A percentile compares a stretch with the other conserved stretches of the same genome.
phyloP scores from a whole-genome alignment of 2,888 invertebrate species.

The Heliconius hortense region DNA sequence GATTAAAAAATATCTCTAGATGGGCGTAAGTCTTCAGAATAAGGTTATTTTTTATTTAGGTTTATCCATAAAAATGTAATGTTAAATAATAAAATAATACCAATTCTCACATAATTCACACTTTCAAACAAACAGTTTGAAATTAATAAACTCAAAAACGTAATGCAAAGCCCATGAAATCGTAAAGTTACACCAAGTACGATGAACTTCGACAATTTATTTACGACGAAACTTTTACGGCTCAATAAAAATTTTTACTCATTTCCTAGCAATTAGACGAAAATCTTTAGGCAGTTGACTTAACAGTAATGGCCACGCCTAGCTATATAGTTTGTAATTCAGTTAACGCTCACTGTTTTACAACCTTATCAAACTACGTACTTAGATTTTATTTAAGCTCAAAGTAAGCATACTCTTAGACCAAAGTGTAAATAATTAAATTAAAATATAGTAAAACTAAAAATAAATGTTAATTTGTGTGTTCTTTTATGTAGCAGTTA shows the following conservation, averaged over 20 bases:
- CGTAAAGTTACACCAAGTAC: conserved; percentile 60
- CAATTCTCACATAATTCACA: conserved; percentile 1
- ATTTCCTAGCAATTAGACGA: conserved; percentile 67
- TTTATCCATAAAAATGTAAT: neutral
- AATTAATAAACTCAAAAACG: conserved; percentile 45
- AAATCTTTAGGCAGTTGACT: conserved; percentile 42
- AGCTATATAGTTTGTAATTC: conserved; percentile 35
- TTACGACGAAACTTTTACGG: conserved; percentile 66
- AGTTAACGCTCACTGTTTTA: conserved; percentile 27
- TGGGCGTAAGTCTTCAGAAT: neutral
- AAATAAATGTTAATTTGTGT: neutral
- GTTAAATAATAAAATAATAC: neutral
- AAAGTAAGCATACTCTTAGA: neutral
- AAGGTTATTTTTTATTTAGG: neutral
- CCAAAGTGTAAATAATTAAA: neutral
- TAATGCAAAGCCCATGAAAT: conserved; percentile 54
- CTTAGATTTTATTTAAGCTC: conserved; percentile 9
- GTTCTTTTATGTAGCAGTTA: neutral
- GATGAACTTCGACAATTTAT: conserved; percentile 68
- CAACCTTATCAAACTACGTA: conserved; percentile 18
- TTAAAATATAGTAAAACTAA: neutral
- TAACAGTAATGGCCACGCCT: conserved; percentile 30
- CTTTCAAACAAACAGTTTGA: neutral
- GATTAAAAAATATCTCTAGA: neutral
- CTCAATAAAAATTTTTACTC: conserved; percentile 70